Evolutionary conservation across 2,113 vertebrate species (phyloP).

Genomic region (Falco punctatus): DNA sequence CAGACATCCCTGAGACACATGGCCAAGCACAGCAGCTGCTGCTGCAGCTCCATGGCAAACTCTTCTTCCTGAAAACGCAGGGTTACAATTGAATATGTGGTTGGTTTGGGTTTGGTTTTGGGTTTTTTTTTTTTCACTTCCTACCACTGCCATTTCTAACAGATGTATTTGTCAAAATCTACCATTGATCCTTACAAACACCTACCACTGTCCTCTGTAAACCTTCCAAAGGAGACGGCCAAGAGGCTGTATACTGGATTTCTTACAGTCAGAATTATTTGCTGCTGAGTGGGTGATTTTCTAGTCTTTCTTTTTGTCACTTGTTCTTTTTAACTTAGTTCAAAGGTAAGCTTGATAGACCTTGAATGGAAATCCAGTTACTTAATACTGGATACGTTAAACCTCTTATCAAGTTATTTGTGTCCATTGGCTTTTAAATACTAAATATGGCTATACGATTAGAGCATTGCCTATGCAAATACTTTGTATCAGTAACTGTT

Average conservation of each 20-base stretch:
- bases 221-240: background rate
- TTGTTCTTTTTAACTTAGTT: background rate
- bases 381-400: conserved; percentile 1
- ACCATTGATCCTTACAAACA: background rate
- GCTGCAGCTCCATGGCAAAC: background rate
- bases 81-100: background rate
- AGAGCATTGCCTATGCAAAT: background rate
- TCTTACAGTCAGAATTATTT: background rate
- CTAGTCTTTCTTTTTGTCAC: background rate
- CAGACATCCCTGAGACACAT: background rate
- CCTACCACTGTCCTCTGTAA: background rate
- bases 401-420: conserved; percentile 5
- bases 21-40: background rate
- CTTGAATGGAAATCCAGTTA: conserved; percentile 33
- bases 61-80: background rate
- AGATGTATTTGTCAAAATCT: background rate
- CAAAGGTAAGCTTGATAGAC: conserved; percentile 43
- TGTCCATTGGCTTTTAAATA: conserved; percentile 13
- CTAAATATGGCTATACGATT: background rate
- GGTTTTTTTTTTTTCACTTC: accelerated
- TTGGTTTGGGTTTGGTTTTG: background rate
- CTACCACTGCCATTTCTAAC: background rate
- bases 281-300: background rate
- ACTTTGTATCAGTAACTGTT: background rate
- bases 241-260: background rate